Conservation (phyloP, 2,113 vertebrate genomes). For the Mormyrus iriodes region DNA sequence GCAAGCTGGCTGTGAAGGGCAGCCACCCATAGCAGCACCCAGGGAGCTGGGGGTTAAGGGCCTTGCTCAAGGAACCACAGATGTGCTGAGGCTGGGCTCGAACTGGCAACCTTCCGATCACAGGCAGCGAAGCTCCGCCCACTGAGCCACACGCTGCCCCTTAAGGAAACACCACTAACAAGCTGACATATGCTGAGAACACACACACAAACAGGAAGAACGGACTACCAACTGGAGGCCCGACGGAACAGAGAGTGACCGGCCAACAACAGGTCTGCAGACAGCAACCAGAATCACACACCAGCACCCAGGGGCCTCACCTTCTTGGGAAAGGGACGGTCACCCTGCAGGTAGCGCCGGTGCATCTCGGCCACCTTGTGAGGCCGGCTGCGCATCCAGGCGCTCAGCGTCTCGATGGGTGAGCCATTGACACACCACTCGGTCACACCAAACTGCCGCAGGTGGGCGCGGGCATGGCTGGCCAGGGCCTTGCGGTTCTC, state of each 20-base stretch:
- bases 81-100: too few species aligned
- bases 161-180: background rate
- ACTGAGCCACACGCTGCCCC: too few species aligned
- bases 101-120: too few species aligned
- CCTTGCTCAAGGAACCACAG: too few species aligned
- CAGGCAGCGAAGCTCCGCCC: too few species aligned
- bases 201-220: background rate
- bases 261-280: background rate
- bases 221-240: background rate
- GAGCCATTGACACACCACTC: slow-evolving; percentile 97
- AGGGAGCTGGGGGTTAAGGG: too few species aligned
- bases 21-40: too few species aligned
- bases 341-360: slow-evolving; percentile 83
- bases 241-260: background rate
- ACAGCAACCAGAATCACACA: background rate
- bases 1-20: too few species aligned
- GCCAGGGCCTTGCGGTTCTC: slow-evolving; percentile 93
- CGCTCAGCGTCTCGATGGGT: slow-evolving; percentile 93
- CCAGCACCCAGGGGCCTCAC: slow-evolving; percentile 45
- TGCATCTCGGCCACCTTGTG: slow-evolving; percentile 86
- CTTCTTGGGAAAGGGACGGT: slow-evolving; percentile 76
- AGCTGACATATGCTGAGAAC: background rate
- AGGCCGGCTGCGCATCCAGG: slow-evolving; percentile 89
- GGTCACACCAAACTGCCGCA: slow-evolving; percentile 91
- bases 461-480: slow-evolving; percentile 86